A percentile compares a stretch with the other conserved stretches of the same genome.
These are phyloP conservation scores for Augochlora pura DNA, from an alignment of 1,140 invertebrate species.

Conservation along the genomic window DNA sequence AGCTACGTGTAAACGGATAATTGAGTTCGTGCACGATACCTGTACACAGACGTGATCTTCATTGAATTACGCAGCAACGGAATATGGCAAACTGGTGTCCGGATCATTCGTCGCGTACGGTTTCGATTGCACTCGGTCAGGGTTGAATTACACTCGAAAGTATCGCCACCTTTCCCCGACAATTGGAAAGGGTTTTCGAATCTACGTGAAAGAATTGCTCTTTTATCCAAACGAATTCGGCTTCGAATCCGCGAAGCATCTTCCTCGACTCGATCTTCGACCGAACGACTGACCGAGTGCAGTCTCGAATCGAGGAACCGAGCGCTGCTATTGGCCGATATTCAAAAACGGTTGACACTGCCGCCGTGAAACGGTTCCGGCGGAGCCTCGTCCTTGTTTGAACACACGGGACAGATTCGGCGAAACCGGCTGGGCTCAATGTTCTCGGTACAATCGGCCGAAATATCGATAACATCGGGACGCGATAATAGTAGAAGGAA, in stretches of 20 bases:
- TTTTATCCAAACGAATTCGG: too few species aligned
- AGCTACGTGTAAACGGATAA: too few species aligned
- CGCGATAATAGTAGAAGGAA: neutral
- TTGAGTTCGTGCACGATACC: too few species aligned
- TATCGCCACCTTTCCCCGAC: too few species aligned
- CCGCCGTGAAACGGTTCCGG: conserved; percentile 24
- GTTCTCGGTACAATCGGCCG: neutral
- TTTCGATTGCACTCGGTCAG: neutral
- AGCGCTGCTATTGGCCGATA: conserved; percentile 41
- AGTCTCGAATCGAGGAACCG: neutral
- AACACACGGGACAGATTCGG: neutral
- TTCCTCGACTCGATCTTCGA: neutral
- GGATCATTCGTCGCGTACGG: neutral
- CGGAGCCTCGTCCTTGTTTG: neutral
- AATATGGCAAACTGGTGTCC: too few species aligned
- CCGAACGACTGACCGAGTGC: too few species aligned
- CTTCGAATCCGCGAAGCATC: neutral
- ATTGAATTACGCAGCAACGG: too few species aligned
- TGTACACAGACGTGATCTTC: too few species aligned
- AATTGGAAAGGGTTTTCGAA: too few species aligned
- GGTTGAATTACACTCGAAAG: too few species aligned
- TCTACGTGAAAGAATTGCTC: too few species aligned
- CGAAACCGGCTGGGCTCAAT: neutral
- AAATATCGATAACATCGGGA: neutral
- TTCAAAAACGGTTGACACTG: conserved; percentile 49